Evolutionary conservation across 2,113 vertebrate species (phyloP), one percentile per base, ranked within the genome.

Genomic region (Urocitellus parryii): DNA sequence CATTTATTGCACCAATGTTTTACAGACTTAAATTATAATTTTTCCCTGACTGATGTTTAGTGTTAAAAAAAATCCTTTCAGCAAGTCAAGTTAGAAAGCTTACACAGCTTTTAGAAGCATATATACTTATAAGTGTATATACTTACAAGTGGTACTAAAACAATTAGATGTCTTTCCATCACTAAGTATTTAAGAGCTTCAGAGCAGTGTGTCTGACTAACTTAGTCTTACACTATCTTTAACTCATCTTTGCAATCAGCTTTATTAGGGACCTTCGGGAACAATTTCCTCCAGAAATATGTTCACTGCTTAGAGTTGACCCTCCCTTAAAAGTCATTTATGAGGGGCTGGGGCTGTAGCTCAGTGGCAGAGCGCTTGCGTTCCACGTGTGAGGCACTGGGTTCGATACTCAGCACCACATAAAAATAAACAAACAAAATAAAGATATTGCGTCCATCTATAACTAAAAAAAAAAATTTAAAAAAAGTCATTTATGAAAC

Each of bases 21-120:
- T 73, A 91, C 0, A 83, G 34, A 96, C 58, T 45, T 91, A 37
- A 96, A 94, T 76, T 88, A 58, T 32, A 94, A 89, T 56, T 76
- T 9, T 22, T 1, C 25, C 12, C 5, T 86, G 89, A 89, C 5
- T 94, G 51, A 81, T 67, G 27, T 4, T 82, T 81, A 70, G 11
- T 89, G 22, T 63, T 45, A 42, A 37, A 37, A 77, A 93, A 74
- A 61, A 24, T 22, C 16, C 32, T 37, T 6, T 76, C 7, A 82
- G 80, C 34, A 37, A 53, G 22, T 90, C 79, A 48, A 91, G n/a
- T 83, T 27, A 89, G 92, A 88, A 88, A 51, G 37, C 25, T 11
- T 89, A n/a, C n/a, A 42, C 3, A 68, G 56, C 73, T 96, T 58
- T 88, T 42, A 25, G 4, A 73, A 90, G 48, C 20, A 70, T 32